Evolutionary conservation across 2,113 vertebrate species (phyloP).

Genomic region (Sapayoa aenigma): DNA sequence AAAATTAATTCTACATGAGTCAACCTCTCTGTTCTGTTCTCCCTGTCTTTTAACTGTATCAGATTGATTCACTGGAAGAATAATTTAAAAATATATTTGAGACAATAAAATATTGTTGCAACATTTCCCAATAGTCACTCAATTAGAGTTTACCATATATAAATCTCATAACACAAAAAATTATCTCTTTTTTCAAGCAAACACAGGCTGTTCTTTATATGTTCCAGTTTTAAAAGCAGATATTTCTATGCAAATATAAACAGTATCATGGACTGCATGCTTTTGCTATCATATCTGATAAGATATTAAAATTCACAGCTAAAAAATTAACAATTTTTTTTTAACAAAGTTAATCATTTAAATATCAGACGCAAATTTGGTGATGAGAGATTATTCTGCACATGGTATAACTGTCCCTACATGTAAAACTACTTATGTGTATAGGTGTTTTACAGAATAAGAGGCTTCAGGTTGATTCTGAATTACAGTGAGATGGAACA

Average conservation of each 20-base stretch:
- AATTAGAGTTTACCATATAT: not conserved
- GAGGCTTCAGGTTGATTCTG: not conserved
- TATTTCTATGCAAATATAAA: not conserved
- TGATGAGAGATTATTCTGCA: not conserved
- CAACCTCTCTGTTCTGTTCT: not conserved
- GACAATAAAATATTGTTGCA: not conserved
- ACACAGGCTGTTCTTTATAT: not conserved
- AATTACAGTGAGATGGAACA: not conserved
- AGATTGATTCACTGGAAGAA: not conserved
- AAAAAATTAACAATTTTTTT: not conserved
- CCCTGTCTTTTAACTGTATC: not conserved
- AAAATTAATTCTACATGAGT: not conserved
- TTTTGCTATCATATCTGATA: not conserved
- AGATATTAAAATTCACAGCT: not conserved
- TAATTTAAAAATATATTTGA: not conserved
- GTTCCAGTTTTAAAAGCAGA: not conserved
- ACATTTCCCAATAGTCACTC: not conserved
- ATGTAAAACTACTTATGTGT: not conserved
- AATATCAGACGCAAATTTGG: not conserved
- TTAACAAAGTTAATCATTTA: not conserved
- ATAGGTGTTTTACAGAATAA: not conserved
- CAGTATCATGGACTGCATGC: not conserved
- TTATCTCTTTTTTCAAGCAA: not conserved
- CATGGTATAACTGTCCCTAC: not conserved
- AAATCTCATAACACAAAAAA: not conserved